Percentiles rank a stretch among this genome's conserved stretches.
These are phyloP conservation scores for Clangula hyemalis DNA, from an alignment of 2,797 vertebrate genomes.

Conservation along the genomic window DNA sequence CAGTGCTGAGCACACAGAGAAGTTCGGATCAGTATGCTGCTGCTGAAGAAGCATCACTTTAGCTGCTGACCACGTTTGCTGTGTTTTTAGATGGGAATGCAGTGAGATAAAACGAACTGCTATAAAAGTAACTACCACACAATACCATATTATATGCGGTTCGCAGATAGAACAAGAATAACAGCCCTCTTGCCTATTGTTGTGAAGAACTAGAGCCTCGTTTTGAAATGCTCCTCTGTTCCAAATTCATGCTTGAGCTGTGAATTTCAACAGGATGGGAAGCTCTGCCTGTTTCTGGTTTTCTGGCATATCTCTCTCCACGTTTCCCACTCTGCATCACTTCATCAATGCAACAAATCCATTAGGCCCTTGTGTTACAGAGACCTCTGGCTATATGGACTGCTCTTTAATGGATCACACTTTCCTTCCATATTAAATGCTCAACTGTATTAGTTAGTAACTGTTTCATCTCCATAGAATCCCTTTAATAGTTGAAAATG, in stretches of 20 bases:
- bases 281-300: neutral
- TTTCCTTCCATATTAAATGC: neutral
- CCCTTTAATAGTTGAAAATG: neutral
- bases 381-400: neutral
- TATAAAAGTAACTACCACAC: neutral
- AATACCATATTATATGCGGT: neutral
- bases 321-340: neutral
- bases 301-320: neutral
- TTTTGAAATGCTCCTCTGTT: neutral
- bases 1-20: fast-evolving
- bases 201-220: neutral
- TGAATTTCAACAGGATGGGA: neutral
- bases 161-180: fast-evolving
- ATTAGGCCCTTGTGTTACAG: neutral
- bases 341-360: neutral
- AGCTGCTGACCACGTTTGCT: neutral
- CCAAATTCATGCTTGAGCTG: neutral
- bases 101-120: neutral
- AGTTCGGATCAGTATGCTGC: neutral
- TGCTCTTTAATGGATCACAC: neutral
- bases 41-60: neutral
- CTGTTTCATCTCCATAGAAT: neutral
- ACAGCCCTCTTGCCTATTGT: neutral
- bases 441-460: neutral
- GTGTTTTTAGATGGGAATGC: neutral